Base-by-base conservation (phyloP, 2,888 invertebrate genomes). In the Chirona hameri region DNA sequence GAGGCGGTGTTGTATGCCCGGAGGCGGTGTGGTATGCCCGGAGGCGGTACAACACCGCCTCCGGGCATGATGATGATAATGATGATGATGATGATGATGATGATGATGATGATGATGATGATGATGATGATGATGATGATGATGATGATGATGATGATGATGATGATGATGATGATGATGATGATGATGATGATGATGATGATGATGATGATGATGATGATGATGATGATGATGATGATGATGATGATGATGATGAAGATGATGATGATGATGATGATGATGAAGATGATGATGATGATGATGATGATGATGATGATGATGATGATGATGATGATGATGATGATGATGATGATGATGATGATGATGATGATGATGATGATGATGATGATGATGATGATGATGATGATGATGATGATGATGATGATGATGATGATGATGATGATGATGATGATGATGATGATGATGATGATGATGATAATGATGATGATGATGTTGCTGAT, bases 61-160 rank as follows among this genome's bases (percentile, higher is more conserved):
- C n/a, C n/a, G n/a, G n/a, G n/a, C n/a, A 65, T 65, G 65, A 65
- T 65, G 65, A 65, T 65, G 65, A 65, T 21, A 21, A 65, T 21
- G 65, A 65, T 65, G 65, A 65, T 65, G 65, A 65, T 65, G 65
- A 65, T 65, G n/a, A 21, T 65, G 65, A 65, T 65, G 65, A 65
- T 65, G 65, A 65, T 65, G 65, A 65, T 65, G 65, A 65, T 65
- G 65, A 65, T 65, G 65, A 65, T 65, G 65, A 65, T 65, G 65
- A 65, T 65, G 65, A 65, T n/a, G 65, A 65, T 65, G 65, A 65
- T 65, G 65, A 65, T 65, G 65, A 65, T 65, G 65, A 65, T 65
- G 65, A 65, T 65, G 65, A 65, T 65, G 65, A 65, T 65, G 65
- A 65, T 65, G 65, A 65, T 65, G 65, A 65, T 65, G 65, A 65